Percentiles rank a stretch among this genome's conserved stretches.
Conservation (phyloP, 2,797 vertebrate genomes). For the Coregonus sp. region DNA sequence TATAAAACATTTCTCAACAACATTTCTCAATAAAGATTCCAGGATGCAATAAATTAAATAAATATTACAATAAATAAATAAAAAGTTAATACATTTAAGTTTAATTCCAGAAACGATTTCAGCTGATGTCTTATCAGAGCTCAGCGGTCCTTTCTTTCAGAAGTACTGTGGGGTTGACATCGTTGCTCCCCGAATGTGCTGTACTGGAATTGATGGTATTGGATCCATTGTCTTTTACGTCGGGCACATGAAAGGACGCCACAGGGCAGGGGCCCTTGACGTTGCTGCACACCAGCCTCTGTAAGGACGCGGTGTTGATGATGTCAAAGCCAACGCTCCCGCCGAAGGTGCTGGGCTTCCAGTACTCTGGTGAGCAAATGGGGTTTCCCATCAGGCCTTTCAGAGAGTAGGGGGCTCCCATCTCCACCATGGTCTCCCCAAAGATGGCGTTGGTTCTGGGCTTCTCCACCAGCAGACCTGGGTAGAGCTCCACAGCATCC, state of each 20-base stretch:
- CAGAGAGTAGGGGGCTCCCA: slow-evolving; percentile 93
- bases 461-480: slow-evolving; percentile 92
- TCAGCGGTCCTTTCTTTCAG: slow-evolving; percentile 89
- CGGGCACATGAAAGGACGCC: slow-evolving; percentile 83
- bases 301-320: slow-evolving; percentile 90
- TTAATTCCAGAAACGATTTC: background rate
- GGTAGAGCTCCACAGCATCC: slow-evolving; percentile 92
- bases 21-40: background rate
- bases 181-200: slow-evolving; percentile 78
- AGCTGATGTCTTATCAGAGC: slow-evolving; percentile 70
- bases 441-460: slow-evolving; percentile 89
- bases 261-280: slow-evolving; percentile 88
- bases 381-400: slow-evolving; percentile 97
- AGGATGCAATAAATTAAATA: slow-evolving; percentile 63
- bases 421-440: slow-evolving; percentile 97
- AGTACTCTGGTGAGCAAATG: slow-evolving; percentile 96
- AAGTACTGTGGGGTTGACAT: slow-evolving; percentile 87
- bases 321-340: slow-evolving; percentile 90
- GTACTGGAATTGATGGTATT: slow-evolving; percentile 85
- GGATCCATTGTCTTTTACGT: slow-evolving; percentile 75
- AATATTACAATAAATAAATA: slow-evolving; percentile 58
- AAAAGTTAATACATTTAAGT: slow-evolving; percentile 11
- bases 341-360: slow-evolving; percentile 98
- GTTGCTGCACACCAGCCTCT: slow-evolving; percentile 90
- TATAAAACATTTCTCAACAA: slow-evolving; percentile 24